Base-by-base conservation (phyloP, 1,140 invertebrate genomes). In the Battus philenor region DNA sequence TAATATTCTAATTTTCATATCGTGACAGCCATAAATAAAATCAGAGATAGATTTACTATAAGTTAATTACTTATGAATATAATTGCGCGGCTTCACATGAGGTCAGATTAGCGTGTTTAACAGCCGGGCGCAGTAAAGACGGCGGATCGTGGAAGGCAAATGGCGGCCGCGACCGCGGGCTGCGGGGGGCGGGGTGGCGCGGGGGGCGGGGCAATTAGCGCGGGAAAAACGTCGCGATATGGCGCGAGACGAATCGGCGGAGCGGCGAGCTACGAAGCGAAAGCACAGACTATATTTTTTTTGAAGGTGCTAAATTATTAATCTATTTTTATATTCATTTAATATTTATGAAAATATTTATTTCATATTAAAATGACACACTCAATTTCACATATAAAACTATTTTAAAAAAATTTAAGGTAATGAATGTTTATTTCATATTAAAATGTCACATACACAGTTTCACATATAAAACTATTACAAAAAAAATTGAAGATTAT, bases 171-270 rank as follows among this genome's bases (percentile, higher is more conserved):
- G 63, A 65, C 63, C 59, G 61, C 50, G 52, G 56, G 39, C 46
- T 48, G 45, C 43, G 44, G 41, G 29, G 38, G 47, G 30, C 17
- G 15, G 16, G 18, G 22, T 11, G 17, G 50, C 54, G 41, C 51
- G 45, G 12, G 44, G 26, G 30, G 44, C 33, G 11, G 36, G 38
- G 54, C 56, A 70, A 76, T 76, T 72, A 76, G 60, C 59, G 62
- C 53, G 44, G 63, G 66, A 67, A 70, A 70, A 71, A 67, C 59
- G 55, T 47, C 44, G 51, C 66, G 66, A 72, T 68, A 67, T 72
- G 63, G 68, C 56, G 58, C 65, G 68, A 59, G 63, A 68, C 68
- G 68, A 67, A 67, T 69, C 60, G 55, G 53, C 48, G 9, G 31
- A n/a, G 20, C 43, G 13, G 2, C 5, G 38, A 54, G 18, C 12